Conservation (phyloP, 2,888 invertebrate genomes). For the Prosopocoilus inquinatus region DNA sequence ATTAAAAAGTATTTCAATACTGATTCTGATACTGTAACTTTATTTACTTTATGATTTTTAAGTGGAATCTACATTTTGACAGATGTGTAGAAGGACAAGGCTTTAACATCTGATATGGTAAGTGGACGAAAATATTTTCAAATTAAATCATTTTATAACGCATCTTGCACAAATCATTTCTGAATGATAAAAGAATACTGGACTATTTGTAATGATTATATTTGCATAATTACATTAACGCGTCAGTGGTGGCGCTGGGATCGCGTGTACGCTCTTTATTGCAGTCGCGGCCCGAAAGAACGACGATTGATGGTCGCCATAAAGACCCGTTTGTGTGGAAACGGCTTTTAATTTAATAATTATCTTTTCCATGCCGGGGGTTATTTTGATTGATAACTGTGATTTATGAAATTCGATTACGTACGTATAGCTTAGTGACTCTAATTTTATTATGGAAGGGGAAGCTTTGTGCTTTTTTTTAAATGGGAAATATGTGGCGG, state of each 20-base stretch:
- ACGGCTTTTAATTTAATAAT: conserved; percentile 44
- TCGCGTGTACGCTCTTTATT: conserved; percentile 13
- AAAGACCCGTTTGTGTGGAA: conserved; percentile 40
- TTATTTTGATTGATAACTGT: conserved; percentile 28
- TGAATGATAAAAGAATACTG: conserved; percentile 28
- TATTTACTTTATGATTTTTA: no score
- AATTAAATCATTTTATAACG: not conserved
- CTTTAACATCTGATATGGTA: no score
- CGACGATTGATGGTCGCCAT: conserved; percentile 39
- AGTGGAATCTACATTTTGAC: no score
- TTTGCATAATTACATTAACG: conserved; percentile 27
- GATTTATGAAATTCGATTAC: conserved; percentile 29
- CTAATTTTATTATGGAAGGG: no score
- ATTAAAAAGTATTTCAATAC: no score
- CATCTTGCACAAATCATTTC: conserved; percentile 23
- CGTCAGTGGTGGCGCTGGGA: conserved; percentile 14
- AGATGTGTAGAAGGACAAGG: no score
- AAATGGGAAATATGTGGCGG: no score
- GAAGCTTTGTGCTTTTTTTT: no score
- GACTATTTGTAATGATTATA: conserved; percentile 38
- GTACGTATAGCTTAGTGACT: not conserved
- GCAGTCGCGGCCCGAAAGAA: conserved; percentile 25
- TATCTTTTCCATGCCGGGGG: conserved; percentile 21
- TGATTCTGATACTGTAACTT: no score
- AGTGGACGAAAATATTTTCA: no score